Evolutionary conservation across 2,888 invertebrate species (phyloP).

Genomic region (Tribolium freemani): DNA sequence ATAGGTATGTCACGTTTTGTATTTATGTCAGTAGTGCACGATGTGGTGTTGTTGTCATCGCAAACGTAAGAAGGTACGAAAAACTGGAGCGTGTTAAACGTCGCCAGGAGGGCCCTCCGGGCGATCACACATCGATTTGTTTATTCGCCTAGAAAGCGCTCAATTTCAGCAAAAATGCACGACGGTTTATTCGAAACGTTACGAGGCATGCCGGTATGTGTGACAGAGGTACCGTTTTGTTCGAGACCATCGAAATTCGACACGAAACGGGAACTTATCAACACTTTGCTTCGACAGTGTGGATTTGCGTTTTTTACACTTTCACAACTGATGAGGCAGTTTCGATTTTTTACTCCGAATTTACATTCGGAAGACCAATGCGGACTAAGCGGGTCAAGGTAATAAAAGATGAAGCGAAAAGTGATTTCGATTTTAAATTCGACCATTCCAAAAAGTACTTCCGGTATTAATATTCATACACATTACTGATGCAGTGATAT

Average conservation of each 20-base stretch:
- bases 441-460: no score
- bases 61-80: not conserved
- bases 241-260: not conserved
- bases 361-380: not conserved
- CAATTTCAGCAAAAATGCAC: no score
- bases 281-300: no score
- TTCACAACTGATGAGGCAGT: not conserved
- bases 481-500: no score
- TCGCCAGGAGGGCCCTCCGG: constrained; percentile 12
- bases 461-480: no score
- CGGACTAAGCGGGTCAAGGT: not conserved
- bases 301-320: not conserved
- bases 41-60: constrained; percentile 33
- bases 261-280: no score
- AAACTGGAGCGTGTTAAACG: constrained; percentile 26
- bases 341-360: not conserved
- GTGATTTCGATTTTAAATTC: not conserved
- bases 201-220: not conserved
- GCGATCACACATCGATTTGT: constrained; percentile 5
- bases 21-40: constrained; percentile 12
- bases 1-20: constrained; percentile 22
- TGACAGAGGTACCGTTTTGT: not conserved
- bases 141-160: constrained; percentile 19
- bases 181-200: not conserved
- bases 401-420: not conserved